A percentile compares a stretch with the other conserved stretches of the same genome.
Evolutionary conservation across 1,140 invertebrate genomes (phyloP).

Genomic region (Steinernema khuongi): DNA sequence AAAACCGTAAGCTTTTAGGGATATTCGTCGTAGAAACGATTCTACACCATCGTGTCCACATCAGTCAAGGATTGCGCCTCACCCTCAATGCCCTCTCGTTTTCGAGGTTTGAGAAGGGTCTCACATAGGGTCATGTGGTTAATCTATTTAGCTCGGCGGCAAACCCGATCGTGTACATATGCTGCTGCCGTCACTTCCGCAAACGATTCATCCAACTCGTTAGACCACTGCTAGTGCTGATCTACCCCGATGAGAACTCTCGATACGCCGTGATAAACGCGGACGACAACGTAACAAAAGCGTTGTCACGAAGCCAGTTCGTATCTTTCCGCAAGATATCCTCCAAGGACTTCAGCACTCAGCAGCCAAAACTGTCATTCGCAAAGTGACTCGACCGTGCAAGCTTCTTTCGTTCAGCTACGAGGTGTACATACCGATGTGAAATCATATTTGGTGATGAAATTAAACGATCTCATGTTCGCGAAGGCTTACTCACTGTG

Average conservation of each 20-base stretch:
- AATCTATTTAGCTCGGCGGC: conserved; percentile 32
- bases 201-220: conserved; percentile 17
- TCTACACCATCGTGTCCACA: not conserved
- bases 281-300: not conserved
- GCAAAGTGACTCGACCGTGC: not conserved
- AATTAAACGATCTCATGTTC: too few species aligned
- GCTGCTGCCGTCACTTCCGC: conserved; percentile 38
- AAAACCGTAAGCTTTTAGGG: too few species aligned
- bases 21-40: conserved; percentile 27
- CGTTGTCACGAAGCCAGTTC: not conserved
- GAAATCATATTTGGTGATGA: too few species aligned
- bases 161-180: conserved; percentile 37
- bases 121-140: not conserved
- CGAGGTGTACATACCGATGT: too few species aligned
- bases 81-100: conserved; percentile 32
- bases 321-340: not conserved
- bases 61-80: conserved; percentile 25
- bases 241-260: not conserved
- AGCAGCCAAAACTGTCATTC: not conserved
- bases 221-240: not conserved
- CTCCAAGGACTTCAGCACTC: not conserved
- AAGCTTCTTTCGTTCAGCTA: too few species aligned
- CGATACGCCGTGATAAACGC: conserved; percentile 2
- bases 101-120: conserved; percentile 4
- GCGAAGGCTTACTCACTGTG: too few species aligned